A percentile compares a stretch with the other conserved stretches of the same genome.
phyloP scores from a whole-genome alignment of 1,140 invertebrate genomes.

The Ridgeia piscesae region DNA sequence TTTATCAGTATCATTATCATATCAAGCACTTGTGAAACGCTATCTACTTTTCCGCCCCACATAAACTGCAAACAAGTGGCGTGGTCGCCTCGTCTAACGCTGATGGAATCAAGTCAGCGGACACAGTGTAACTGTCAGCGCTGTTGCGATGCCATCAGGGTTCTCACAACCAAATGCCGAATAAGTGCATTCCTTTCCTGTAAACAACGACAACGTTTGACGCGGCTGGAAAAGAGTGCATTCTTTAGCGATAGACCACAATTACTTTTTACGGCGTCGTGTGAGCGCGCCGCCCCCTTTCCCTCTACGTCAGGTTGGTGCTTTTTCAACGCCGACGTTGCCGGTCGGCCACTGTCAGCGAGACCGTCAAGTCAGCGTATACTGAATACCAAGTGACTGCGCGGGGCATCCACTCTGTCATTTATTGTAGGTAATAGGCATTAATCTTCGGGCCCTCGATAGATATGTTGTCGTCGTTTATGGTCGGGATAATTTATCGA shows the following conservation, averaged over 20 bases:
- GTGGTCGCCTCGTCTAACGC: not conserved
- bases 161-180: not conserved
- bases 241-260: not conserved
- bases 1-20: not conserved
- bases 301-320: not conserved
- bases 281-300: not conserved
- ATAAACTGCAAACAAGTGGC: not conserved
- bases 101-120: not conserved
- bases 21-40: not conserved
- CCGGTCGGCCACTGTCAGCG: not conserved
- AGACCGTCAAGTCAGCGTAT: not conserved
- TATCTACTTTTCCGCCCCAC: not conserved
- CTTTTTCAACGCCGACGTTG: not conserved
- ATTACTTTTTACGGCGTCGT: not conserved
- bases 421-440: not conserved
- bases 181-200: not conserved
- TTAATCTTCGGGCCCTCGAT: not conserved
- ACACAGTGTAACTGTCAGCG: not conserved
- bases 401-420: not conserved
- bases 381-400: not conserved
- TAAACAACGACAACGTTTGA: slow-evolving; percentile 3
- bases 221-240: not conserved
- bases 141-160: not conserved
- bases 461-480: not conserved
- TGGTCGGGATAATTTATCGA: not conserved